Evolutionary conservation across 30 jellyfish, hydroid and myxozoan genomes (phyloP).

Genomic region (Sanderia malayensis): DNA sequence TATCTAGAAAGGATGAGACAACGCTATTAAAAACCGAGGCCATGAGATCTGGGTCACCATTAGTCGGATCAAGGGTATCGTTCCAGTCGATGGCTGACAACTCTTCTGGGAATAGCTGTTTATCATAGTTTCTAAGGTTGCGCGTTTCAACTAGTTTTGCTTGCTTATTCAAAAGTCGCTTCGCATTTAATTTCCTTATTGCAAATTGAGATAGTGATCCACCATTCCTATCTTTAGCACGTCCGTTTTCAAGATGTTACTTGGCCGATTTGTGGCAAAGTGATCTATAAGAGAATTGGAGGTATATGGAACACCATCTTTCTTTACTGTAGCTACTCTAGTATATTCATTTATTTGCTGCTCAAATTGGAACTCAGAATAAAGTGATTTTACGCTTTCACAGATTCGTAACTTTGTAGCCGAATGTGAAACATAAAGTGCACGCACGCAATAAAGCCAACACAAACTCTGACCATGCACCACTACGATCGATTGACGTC

Average conservation of each 20-base stretch:
- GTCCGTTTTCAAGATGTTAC: not conserved
- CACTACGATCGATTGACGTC: too few species aligned
- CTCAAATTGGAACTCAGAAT: not conserved
- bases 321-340: not conserved
- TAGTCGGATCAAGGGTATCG: not conserved
- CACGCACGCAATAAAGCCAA: too few species aligned
- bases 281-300: not conserved
- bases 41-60: not conserved
- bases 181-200: slow-evolving; percentile 6
- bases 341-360: not conserved
- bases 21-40: not conserved
- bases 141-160: slow-evolving; percentile 15
- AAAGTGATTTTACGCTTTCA: not conserved
- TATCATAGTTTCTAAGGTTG: slow-evolving; percentile 29
- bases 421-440: too few species aligned
- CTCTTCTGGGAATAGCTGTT: slow-evolving; percentile 8
- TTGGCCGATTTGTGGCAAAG: not conserved
- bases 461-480: too few species aligned
- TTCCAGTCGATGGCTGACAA: slow-evolving; percentile 25
- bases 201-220: not conserved
- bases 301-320: not conserved
- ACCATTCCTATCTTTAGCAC: not conserved
- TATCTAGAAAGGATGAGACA: not conserved
- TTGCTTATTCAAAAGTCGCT: slow-evolving; percentile 5
- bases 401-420: too few species aligned